Evolutionary conservation across 2,113 vertebrate species (phyloP).

Genomic region (Pogona vitticeps): DNA sequence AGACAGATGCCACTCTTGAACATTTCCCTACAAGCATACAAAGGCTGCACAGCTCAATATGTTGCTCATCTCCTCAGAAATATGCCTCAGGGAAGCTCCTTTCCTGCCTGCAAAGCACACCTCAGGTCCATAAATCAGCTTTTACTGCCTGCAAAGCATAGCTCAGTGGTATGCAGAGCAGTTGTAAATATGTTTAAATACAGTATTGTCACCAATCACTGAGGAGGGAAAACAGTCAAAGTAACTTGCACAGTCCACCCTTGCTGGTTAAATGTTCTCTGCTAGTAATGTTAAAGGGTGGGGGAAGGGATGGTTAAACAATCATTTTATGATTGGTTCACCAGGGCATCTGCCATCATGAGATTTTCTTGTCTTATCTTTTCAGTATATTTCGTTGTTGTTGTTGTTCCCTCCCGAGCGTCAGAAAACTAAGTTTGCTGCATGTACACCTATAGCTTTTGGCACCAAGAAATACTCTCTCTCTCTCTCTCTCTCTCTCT

Average conservation of each 20-base stretch:
- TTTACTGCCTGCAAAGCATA: background rate
- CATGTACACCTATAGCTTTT: conserved; percentile 31
- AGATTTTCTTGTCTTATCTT: background rate
- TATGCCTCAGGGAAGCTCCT: no score
- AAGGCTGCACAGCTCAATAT: no score
- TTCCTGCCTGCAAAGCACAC: no score
- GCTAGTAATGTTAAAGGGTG: background rate
- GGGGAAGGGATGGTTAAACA: background rate
- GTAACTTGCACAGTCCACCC: background rate
- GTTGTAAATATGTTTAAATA: background rate
- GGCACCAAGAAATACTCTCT: conserved; percentile 32
- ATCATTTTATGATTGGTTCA: background rate
- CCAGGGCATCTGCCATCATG: conserved; percentile 6
- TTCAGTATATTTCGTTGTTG: conserved; percentile 3
- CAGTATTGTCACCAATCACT: background rate
- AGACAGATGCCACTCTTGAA: no score
- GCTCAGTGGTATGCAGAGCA: background rate
- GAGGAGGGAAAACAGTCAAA: background rate
- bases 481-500: no score
- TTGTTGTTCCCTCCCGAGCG: background rate
- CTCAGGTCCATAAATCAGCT: background rate
- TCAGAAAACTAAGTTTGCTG: conserved; percentile 56
- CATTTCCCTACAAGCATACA: no score
- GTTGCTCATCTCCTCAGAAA: no score
- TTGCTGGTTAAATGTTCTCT: background rate